Evolutionary conservation across 2,113 vertebrate genomes (phyloP).

Genomic region (Nothocercus julius): DNA sequence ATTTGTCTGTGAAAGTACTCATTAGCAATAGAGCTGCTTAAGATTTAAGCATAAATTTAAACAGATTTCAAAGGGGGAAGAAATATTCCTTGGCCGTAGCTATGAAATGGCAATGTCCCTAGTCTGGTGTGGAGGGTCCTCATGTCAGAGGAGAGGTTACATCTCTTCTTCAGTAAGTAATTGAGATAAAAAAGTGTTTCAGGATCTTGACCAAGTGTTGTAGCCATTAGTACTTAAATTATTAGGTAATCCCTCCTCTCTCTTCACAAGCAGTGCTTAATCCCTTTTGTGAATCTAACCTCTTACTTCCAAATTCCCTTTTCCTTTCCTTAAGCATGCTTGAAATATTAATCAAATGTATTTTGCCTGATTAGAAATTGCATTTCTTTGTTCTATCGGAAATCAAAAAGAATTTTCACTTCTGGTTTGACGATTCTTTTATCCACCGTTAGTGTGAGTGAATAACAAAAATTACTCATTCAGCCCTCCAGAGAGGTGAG

Average conservation of each 20-base stretch:
- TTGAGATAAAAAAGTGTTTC: not conserved
- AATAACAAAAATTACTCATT: not conserved
- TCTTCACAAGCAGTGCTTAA: rapidly evolving
- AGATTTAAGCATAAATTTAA: not conserved
- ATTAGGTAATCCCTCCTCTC: not conserved
- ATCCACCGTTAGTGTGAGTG: rapidly evolving
- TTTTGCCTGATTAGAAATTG: not conserved
- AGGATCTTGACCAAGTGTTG: rapidly evolving
- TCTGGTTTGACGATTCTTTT: not conserved
- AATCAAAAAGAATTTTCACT: not conserved
- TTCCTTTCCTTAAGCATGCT: not conserved
- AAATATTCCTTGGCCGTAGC: not conserved
- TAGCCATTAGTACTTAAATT: not conserved
- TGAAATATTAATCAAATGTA: not conserved
- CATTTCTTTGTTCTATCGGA: not conserved
- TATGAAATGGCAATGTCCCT: not conserved
- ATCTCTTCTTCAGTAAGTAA: not conserved
- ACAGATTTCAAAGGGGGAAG: not conserved
- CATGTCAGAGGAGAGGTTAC: not conserved
- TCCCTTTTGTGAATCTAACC: not conserved
- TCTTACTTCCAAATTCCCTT: not conserved
- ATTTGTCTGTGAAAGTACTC: not conserved
- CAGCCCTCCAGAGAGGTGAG: not conserved
- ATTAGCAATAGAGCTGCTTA: not conserved
- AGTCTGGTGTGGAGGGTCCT: rapidly evolving